Evolutionary conservation across 1,140 invertebrate genomes (phyloP).

Genomic region (Pseudachorutes palmiensis): DNA sequence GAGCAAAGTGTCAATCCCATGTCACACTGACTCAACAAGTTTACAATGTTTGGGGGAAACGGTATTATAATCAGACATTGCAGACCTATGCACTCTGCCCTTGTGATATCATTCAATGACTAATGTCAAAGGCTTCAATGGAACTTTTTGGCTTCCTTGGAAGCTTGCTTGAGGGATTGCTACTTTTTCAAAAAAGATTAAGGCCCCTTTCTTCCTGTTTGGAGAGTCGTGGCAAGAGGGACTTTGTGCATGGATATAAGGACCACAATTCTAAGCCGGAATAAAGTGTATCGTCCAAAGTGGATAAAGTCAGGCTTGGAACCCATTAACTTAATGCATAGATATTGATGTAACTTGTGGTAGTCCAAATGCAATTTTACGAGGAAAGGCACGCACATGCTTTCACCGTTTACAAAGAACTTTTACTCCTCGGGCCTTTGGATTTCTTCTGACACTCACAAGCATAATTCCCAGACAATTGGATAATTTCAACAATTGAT

Average conservation of each 20-base stretch:
- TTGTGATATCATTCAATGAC: too few relatives aligned
- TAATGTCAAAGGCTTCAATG: too few relatives aligned
- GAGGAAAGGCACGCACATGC: not conserved
- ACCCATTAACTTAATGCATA: slow-evolving; percentile 35
- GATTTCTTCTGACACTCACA: too few relatives aligned
- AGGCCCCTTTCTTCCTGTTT: not conserved
- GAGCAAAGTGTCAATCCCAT: not conserved
- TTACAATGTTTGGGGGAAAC: too few relatives aligned
- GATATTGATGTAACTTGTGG: slow-evolving; percentile 30
- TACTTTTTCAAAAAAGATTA: too few relatives aligned
- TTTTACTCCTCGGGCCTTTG: not conserved
- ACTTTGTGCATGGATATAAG: not conserved
- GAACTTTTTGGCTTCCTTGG: too few relatives aligned
- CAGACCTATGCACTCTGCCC: too few relatives aligned
- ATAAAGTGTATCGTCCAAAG: not conserved
- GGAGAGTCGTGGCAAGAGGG: not conserved
- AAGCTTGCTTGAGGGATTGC: too few relatives aligned
- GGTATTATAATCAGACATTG: too few relatives aligned
- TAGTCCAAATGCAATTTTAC: not conserved
- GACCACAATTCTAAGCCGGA: not conserved
- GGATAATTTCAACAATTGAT: too few relatives aligned
- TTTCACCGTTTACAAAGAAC: not conserved
- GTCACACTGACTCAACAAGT: not conserved
- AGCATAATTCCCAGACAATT: too few relatives aligned
- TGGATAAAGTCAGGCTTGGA: slow-evolving; percentile 8